Evolutionary conservation across 2,888 invertebrate species (phyloP), one percentile per base, ranked within the genome.

Genomic region (Amphimallon solstitiale): DNA sequence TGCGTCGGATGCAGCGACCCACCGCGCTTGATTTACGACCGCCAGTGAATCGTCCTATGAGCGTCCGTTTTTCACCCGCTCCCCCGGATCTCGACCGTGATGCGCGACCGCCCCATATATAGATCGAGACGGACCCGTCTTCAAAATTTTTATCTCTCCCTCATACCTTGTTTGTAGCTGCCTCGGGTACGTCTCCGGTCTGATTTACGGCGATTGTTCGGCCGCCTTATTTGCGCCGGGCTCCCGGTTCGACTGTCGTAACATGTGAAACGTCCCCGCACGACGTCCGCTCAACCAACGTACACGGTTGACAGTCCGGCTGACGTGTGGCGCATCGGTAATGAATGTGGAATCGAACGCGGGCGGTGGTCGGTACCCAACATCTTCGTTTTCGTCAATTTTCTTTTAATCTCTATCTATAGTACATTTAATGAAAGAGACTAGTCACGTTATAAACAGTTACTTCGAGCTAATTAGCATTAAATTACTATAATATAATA

Each of bases 121-220:
- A 80, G 81, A 77, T 75, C 80, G 43, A 59, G 45, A 35, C 51
- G 38, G 43, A 43, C 43, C 80, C 78, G 81, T 81, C 79, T 80
- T 82, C 81, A 81, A 82, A 81, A 82, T 81, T 81, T 82, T 82
- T 82, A 81, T 81, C 80, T 80, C 79, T 80, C 79, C 78, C 80
- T 79, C 79, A 80, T 78, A 78, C 80, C 81, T 80, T 81, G 80
- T 81, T 80, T 79, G 80, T 80, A 80, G 77, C 77, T 78, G 78
- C 78, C 77, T 78, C 75, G 76, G 78, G 77, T 73, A 76, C 75
- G 72, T 72, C 76, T 73, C 69, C n/a, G 67, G 38, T 73, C 73
- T 74, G 79, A 80, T 80, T 80, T 80, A 80, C 80, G 72, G 75
- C 70, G 71, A 72, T 71, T 74, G 76, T 77, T 75, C 73, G 72